Percentiles rank a stretch among this genome's conserved stretches.
Conservation (phyloP, 2,888 invertebrate species). For the Diplazon laetatorius region DNA sequence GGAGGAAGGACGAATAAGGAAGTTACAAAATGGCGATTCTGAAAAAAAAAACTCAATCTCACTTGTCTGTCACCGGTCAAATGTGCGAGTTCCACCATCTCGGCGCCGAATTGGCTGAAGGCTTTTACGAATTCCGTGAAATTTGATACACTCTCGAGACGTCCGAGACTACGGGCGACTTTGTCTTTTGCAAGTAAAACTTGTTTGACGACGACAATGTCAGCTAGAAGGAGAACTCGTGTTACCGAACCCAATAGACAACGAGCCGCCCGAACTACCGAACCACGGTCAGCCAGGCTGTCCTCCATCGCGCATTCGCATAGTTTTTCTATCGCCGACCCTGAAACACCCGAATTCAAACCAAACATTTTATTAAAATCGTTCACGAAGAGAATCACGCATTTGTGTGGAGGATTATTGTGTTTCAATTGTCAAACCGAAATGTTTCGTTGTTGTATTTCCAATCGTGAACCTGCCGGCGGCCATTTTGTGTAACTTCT, state of each 20-base stretch:
- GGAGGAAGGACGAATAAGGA: neutral
- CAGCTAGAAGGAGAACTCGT: conserved; percentile 96
- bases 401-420: no score
- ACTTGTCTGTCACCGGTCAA: conserved; percentile 91
- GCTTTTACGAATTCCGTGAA: conserved; percentile 99
- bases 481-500: no score
- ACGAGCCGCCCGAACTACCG: conserved; percentile 95
- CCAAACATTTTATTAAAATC: neutral
- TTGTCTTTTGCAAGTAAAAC: conserved; percentile 97
- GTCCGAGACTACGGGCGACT: conserved; percentile 92
- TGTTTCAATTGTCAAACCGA: no score
- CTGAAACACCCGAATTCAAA: conserved; percentile 83
- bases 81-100: conserved; percentile 99
- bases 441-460: no score
- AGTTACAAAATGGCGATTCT: neutral
- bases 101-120: conserved; percentile 98
- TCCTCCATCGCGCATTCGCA: conserved; percentile 90
- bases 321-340: conserved; percentile 95
- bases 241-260: conserved; percentile 97
- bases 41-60: conserved; percentile 19
- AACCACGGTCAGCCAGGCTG: conserved; percentile 85
- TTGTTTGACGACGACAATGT: conserved; percentile 98
- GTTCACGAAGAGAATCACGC: no score
- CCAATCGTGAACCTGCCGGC: no score
- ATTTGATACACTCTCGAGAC: conserved; percentile 93